Conservation (phyloP, 2,797 vertebrate species). For the Schizopygopsis pylzovi region DNA sequence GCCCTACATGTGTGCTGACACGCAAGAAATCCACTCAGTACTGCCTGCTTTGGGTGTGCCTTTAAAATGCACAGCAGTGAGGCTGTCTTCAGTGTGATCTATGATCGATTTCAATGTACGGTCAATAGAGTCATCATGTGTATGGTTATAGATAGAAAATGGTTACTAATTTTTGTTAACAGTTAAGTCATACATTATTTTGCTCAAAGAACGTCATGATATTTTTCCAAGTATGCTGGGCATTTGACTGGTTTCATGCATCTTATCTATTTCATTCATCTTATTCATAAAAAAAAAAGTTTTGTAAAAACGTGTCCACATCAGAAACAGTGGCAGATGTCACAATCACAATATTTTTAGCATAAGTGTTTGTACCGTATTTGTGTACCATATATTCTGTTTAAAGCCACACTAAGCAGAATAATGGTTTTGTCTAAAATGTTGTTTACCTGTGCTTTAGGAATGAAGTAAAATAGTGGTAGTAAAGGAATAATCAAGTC, state of each 20-base stretch:
- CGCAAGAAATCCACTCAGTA: not conserved
- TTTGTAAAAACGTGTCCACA: not conserved
- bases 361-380: not conserved
- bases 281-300: not conserved
- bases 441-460: not conserved
- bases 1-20: constrained; percentile 10
- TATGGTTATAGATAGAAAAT: not conserved
- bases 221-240: not conserved
- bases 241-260: not conserved
- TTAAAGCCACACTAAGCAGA: not conserved
- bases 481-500: not conserved
- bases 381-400: not conserved
- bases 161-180: not conserved
- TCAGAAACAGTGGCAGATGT: not conserved
- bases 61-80: not conserved
- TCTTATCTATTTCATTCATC: not conserved
- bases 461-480: not conserved
- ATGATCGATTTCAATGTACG: not conserved
- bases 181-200: not conserved
- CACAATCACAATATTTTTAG: not conserved
- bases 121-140: not conserved
- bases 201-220: not conserved
- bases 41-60: constrained; percentile 4
- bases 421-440: not conserved
- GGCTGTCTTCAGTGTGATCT: not conserved